Conservation (phyloP, 2,888 invertebrate genomes). For the Pristionchus exspectatus region DNA sequence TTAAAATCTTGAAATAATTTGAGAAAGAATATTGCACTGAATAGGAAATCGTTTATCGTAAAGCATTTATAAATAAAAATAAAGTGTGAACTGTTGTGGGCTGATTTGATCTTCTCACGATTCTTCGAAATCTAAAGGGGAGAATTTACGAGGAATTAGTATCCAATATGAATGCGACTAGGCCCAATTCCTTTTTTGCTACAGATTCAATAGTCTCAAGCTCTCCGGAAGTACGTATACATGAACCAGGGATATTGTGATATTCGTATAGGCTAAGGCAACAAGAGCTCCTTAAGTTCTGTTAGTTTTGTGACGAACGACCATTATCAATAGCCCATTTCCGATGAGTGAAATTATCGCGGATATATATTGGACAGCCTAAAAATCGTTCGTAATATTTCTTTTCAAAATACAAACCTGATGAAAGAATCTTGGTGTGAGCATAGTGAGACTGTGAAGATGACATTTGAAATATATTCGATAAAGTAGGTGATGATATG, state of each 20-base stretch:
- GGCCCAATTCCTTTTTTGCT: background rate
- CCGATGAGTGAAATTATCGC: background rate
- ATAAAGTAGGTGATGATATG: background rate
- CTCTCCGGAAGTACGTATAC: background rate
- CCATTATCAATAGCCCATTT: background rate
- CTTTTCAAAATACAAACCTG: too few species aligned
- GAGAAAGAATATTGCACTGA: too few species aligned
- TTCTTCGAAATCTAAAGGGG: background rate
- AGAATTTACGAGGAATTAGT: background rate
- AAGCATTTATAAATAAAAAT: background rate
- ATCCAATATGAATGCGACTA: background rate
- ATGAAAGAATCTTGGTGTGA: background rate
- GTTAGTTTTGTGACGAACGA: background rate
- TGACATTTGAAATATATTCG: background rate
- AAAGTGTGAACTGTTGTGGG: background rate
- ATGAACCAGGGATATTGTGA: background rate
- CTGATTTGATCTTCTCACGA: background rate
- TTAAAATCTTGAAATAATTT: too few species aligned
- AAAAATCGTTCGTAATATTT: too few species aligned
- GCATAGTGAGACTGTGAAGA: background rate
- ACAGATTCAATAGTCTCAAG: too few species aligned
- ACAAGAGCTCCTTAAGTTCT: background rate
- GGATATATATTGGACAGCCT: background rate
- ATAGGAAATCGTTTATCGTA: too few species aligned
- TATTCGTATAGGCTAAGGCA: background rate